A percentile compares a stretch with the other conserved stretches of the same genome.
phyloP scores from a whole-genome alignment of 2,113 vertebrate species.

The Naja naja region DNA sequence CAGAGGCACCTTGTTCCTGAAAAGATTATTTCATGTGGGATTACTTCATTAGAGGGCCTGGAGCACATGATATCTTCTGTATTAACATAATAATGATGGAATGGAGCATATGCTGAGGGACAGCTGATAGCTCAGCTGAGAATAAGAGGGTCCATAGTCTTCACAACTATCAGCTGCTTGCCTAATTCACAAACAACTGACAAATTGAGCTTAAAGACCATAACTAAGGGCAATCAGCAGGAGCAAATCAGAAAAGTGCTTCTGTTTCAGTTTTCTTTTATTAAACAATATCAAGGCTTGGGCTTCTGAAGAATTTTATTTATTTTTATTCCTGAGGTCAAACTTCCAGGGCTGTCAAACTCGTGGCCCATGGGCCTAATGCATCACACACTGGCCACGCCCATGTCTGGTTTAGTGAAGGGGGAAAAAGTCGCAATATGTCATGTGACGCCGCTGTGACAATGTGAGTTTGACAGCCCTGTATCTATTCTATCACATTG shows the following conservation, averaged over 20 bases:
- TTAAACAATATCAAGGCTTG: background rate
- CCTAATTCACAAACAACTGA: conserved; percentile 16
- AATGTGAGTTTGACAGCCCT: no score
- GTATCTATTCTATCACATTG: background rate
- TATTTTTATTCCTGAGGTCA: background rate
- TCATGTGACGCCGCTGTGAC: no score
- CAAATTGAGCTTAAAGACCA: conserved; percentile 28
- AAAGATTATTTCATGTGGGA: background rate
- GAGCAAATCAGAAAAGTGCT: conserved; percentile 11
- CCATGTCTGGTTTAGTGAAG: no score
- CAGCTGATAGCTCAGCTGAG: conserved; percentile 16
- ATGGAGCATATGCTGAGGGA: conserved; percentile 22
- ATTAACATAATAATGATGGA: conserved; percentile 2
- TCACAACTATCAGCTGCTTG: conserved; percentile 9
- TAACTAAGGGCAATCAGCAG: conserved; percentile 3
- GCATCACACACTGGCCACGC: no score
- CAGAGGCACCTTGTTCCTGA: background rate
- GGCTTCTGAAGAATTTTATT: background rate
- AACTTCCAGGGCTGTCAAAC: background rate
- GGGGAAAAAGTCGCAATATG: no score
- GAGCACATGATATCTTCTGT: background rate
- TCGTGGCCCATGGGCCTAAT: rapidly evolving
- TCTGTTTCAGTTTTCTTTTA: background rate
- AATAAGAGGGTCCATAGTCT: background rate
- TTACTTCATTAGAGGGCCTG: background rate